These are phyloP conservation scores for Eidolon dupreanum DNA, from an alignment of 2,797 vertebrate genomes.

Conservation along the genomic window DNA sequence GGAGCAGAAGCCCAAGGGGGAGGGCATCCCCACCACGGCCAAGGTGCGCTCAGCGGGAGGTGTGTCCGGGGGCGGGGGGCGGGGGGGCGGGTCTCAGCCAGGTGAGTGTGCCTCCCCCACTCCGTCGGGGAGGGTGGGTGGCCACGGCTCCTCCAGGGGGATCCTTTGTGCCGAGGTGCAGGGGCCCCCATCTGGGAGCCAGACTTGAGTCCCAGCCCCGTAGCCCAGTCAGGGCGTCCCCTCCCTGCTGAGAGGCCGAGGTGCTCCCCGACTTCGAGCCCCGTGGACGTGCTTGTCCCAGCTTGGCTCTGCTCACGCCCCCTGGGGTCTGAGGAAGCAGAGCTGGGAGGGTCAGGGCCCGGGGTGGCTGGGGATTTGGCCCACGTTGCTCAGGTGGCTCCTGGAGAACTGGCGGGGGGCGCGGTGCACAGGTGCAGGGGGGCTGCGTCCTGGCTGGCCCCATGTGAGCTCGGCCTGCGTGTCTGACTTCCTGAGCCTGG, in stretches of 20 bases:
- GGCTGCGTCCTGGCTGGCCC: not conserved
- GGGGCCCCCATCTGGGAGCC: not conserved
- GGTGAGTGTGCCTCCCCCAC: not conserved
- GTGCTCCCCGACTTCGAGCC: not conserved
- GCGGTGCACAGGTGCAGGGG: not conserved
- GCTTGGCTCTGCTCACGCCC: not conserved
- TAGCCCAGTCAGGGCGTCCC: no score
- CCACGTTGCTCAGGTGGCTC: not conserved
- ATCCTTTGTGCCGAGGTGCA: not conserved
- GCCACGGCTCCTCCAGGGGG: not conserved
- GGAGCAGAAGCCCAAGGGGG: conserved; percentile 93
- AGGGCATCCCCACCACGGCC: conserved; percentile 96
- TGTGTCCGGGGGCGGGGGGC: fast-evolving
- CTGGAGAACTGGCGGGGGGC: not conserved
- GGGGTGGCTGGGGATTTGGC: no score
- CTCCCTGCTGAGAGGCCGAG: fast-evolving
- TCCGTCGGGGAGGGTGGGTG: fast-evolving
- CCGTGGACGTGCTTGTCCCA: fast-evolving
- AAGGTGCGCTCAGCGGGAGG: conserved; percentile 86
- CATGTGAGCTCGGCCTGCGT: fast-evolving
- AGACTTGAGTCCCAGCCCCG: not conserved
- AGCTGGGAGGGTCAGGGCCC: not conserved
- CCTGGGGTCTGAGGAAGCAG: not conserved
- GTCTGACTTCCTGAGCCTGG: not conserved
- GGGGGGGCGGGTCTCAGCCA: not conserved